Percentiles rank a stretch among this genome's conserved stretches.
Evolutionary conservation across 2,888 invertebrate genomes (phyloP).

Genomic region (Mycalesis mineus): DNA sequence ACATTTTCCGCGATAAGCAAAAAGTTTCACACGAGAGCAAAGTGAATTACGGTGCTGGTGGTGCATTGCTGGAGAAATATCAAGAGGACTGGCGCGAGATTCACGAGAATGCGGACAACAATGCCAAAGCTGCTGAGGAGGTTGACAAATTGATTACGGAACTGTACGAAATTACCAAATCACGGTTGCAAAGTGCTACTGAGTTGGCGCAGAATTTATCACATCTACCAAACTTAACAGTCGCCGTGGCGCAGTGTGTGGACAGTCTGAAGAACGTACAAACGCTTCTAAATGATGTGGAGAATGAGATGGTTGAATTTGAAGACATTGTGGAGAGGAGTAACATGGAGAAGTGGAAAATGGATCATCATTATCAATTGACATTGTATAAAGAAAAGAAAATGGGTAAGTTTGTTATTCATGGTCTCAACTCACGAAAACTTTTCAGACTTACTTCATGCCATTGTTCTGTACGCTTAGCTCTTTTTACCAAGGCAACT

Average conservation of each 20-base stretch:
- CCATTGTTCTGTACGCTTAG: too few relatives aligned
- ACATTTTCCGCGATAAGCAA: slow-evolving; percentile 65
- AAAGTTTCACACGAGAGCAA: slow-evolving; percentile 51
- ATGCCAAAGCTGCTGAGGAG: slow-evolving; percentile 80
- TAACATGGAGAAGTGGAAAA: slow-evolving; percentile 83
- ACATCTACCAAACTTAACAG: slow-evolving; percentile 59
- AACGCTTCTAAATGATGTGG: slow-evolving; percentile 79
- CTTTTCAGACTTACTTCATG: too few relatives aligned
- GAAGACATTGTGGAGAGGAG: slow-evolving; percentile 84
- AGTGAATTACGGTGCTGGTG: slow-evolving; percentile 80
- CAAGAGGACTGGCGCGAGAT: slow-evolving; percentile 85
- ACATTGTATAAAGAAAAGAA: slow-evolving; percentile 84
- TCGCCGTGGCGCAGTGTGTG: slow-evolving; percentile 71
- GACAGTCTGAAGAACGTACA: slow-evolving; percentile 75
- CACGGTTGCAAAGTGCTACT: slow-evolving; percentile 52
- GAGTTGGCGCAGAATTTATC: slow-evolving; percentile 58
- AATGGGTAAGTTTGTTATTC: slow-evolving; percentile 70
- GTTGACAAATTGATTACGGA: slow-evolving; percentile 65
- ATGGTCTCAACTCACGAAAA: too few relatives aligned
- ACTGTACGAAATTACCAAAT: slow-evolving; percentile 53
- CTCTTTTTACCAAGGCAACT: too few relatives aligned
- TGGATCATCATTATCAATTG: slow-evolving; percentile 84
- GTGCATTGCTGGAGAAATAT: slow-evolving; percentile 82
- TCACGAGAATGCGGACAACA: slow-evolving; percentile 82
- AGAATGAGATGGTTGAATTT: slow-evolving; percentile 80